Evolutionary conservation across 1,140 invertebrate genomes (phyloP), one percentile per base, ranked within the genome.

Genomic region (Coptotermes formosanus): DNA sequence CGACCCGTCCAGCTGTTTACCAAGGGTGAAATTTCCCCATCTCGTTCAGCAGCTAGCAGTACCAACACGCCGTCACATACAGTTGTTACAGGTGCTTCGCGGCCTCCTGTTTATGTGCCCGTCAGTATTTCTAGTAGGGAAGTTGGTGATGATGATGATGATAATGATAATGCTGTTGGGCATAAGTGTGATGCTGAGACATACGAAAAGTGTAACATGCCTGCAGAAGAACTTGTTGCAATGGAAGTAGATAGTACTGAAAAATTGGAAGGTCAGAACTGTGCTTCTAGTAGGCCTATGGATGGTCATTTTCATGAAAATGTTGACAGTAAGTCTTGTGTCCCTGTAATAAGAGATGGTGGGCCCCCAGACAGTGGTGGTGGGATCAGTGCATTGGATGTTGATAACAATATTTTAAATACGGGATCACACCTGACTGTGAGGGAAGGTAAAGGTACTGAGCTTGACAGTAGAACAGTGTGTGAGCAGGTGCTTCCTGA

Each of bases 1-100:
- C 92, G 97, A 85, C 97, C 97, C 1, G 96, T 98, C 83, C 96
- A 97, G 88, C 91, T 98, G 30, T 98, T 95, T 89, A 95, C 94
- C 25, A 97, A 97, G 91, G 93, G 94, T 75, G 93, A 93, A 82
- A 92, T 93, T 90, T 92, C 92, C 85, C 92, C 93, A 55, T 92
- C 91, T 83, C 86, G 82, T 55, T 85, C 86, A 19, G 32, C 23
- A 16, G 32, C 59, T 19, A 69, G 85, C 85, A 52, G 19, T 30
- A 52, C 43, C 16, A 84, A 84, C n/a, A 69, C 88, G 86, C 88
- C 87, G 52, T 85, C 85, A 43, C 86, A 86, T 43, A 64, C 52
- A 45, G 25, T 64, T 44, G 23, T 19, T 8, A 75, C 85, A 45
- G 81, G 45, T 59, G 12, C 25, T 21, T 38, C 75, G 8, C 48